These are phyloP conservation scores for Abramis brama DNA, from an alignment of 2,113 vertebrate genomes.

Conservation along the genomic window DNA sequence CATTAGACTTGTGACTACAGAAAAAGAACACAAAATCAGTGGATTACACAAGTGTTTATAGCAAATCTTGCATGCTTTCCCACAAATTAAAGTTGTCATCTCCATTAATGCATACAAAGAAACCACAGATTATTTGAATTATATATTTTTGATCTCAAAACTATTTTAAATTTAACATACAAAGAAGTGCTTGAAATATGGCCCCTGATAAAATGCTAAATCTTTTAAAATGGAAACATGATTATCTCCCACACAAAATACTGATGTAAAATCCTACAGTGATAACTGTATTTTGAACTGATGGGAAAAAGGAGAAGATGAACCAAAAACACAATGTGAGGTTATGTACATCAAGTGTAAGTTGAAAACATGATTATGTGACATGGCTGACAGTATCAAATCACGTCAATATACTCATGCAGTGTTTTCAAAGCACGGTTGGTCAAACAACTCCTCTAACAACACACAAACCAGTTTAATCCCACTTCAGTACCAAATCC, in stretches of 20 bases:
- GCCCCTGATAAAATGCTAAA: background rate
- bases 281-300: background rate
- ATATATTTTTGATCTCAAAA: background rate
- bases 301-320: background rate
- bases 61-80: background rate
- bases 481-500: background rate
- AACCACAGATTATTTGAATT: background rate
- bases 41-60: background rate
- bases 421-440: constrained; percentile 1
- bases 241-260: background rate
- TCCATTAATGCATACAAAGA: background rate
- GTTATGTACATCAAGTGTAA: background rate
- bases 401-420: background rate
- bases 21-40: constrained; percentile 10
- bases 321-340: background rate
- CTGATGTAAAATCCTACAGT: background rate
- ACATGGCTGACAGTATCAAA: background rate
- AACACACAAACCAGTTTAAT: background rate
- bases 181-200: constrained; percentile 19
- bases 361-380: background rate
- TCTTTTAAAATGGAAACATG: background rate
- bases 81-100: background rate
- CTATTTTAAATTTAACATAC: background rate
- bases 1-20: constrained; percentile 3
- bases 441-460: constrained; percentile 14